phyloP scores from a whole-genome alignment of 2,113 vertebrate genomes.

The Oxyruncus cristatus region DNA sequence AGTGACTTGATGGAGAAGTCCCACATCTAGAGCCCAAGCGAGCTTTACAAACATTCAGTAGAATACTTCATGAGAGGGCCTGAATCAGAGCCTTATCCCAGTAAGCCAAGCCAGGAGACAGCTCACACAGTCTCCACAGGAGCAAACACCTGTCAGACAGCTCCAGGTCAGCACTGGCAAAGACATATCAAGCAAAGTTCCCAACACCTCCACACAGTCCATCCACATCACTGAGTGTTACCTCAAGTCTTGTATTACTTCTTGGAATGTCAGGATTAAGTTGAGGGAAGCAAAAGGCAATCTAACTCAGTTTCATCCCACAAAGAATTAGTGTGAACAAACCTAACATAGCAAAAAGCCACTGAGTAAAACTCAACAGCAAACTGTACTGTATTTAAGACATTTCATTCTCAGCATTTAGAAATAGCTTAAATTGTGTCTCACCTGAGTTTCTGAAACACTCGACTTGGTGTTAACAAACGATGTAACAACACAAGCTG shows the following conservation, averaged over 20 bases:
- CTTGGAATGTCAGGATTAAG: background rate
- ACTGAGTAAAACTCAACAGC: background rate
- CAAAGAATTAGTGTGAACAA: background rate
- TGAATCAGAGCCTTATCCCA: background rate
- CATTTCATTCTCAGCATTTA: background rate
- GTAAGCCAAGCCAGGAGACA: too few species aligned
- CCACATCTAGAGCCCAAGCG: accelerated
- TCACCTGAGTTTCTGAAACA: background rate
- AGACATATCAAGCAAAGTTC: background rate
- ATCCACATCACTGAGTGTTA: background rate
- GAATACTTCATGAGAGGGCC: background rate
- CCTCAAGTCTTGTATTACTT: background rate
- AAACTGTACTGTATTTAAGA: background rate
- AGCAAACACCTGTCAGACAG: background rate
- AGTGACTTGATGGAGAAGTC: background rate
- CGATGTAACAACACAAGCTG: background rate
- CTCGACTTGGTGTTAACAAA: background rate
- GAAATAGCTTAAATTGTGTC: accelerated
- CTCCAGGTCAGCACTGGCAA: background rate
- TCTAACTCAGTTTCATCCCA: background rate
- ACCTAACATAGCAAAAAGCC: background rate
- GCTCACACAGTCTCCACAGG: background rate
- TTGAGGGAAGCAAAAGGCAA: background rate
- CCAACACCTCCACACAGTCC: background rate
- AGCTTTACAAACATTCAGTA: background rate